Percentiles rank a stretch among this genome's conserved stretches.
These are phyloP conservation scores for Perizoma affinitatum DNA, from an alignment of 2,888 invertebrate genomes.

Conservation along the genomic window DNA sequence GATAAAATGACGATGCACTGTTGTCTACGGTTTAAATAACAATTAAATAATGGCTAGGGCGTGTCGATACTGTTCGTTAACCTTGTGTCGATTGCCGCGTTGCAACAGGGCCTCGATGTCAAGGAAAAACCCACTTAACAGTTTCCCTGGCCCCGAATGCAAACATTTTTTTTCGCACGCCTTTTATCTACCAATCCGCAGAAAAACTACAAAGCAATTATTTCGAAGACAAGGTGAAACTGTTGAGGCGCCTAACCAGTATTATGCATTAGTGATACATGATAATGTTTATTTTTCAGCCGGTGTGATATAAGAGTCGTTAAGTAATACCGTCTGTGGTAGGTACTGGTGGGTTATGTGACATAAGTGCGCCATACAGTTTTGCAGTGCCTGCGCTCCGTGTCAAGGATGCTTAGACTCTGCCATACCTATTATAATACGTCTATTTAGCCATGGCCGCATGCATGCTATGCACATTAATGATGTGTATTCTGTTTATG, in stretches of 20 bases:
- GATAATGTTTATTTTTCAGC: constrained; percentile 39
- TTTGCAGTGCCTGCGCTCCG: constrained; percentile 44
- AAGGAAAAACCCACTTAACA: constrained; percentile 81
- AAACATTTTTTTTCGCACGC: constrained; percentile 53
- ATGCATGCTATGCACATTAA: constrained; percentile 42
- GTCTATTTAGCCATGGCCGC: constrained; percentile 67
- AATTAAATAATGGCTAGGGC: constrained; percentile 82
- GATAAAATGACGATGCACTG: constrained; percentile 56
- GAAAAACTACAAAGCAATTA: constrained; percentile 31
- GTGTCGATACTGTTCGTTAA: constrained; percentile 67
- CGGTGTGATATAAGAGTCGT: constrained; percentile 56
- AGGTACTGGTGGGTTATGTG: constrained; percentile 60
- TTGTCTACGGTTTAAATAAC: constrained; percentile 76
- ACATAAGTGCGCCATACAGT: constrained; percentile 60
- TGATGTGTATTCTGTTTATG: constrained; percentile 37
- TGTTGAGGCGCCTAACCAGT: constrained; percentile 23
- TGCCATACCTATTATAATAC: constrained; percentile 60
- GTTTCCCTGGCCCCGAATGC: constrained; percentile 79
- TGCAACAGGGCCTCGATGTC: constrained; percentile 81
- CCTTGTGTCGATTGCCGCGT: constrained; percentile 80
- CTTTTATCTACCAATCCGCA: constrained; percentile 40
- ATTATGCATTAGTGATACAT: constrained; percentile 19
- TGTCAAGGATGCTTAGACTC: constrained; percentile 75
- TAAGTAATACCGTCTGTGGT: constrained; percentile 49
- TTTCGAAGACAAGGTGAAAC: constrained; percentile 30